phyloP scores from a whole-genome alignment of 2,888 invertebrate genomes.

The Eilema griseolum region DNA sequence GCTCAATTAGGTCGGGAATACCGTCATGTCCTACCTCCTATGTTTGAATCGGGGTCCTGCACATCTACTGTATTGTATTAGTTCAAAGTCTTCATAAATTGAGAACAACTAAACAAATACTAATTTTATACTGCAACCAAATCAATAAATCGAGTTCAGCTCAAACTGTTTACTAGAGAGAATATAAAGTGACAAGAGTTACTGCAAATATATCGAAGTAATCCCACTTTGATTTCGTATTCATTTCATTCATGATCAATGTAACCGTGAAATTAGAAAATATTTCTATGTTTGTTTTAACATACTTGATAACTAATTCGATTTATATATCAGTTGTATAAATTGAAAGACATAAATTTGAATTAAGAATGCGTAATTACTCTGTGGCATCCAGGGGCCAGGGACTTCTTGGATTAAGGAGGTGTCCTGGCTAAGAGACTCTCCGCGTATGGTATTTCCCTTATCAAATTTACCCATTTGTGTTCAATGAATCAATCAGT shows the following conservation, averaged over 20 bases:
- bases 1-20: too few relatives aligned
- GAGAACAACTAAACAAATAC: not conserved
- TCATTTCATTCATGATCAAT: constrained; percentile 17
- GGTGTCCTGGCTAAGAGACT: too few relatives aligned
- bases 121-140: not conserved
- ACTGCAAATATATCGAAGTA: constrained; percentile 13
- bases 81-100: not conserved
- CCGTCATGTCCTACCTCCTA: too few relatives aligned
- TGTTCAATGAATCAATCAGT: too few relatives aligned
- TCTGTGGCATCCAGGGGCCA: too few relatives aligned
- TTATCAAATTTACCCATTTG: too few relatives aligned
- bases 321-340: not conserved
- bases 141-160: not conserved
- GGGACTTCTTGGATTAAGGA: too few relatives aligned
- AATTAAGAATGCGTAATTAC: too few relatives aligned
- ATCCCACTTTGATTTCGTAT: constrained; percentile 15
- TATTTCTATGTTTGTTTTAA: not conserved
- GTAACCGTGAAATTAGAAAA: not conserved
- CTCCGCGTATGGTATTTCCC: too few relatives aligned
- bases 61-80: too few relatives aligned
- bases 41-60: too few relatives aligned
- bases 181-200: constrained; percentile 16
- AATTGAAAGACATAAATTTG: not conserved
- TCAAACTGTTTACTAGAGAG: not conserved
- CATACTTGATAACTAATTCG: not conserved